These are phyloP conservation scores for Thereuonema tuberculata DNA, from an alignment of 1,140 invertebrate species.

Conservation along the genomic window DNA sequence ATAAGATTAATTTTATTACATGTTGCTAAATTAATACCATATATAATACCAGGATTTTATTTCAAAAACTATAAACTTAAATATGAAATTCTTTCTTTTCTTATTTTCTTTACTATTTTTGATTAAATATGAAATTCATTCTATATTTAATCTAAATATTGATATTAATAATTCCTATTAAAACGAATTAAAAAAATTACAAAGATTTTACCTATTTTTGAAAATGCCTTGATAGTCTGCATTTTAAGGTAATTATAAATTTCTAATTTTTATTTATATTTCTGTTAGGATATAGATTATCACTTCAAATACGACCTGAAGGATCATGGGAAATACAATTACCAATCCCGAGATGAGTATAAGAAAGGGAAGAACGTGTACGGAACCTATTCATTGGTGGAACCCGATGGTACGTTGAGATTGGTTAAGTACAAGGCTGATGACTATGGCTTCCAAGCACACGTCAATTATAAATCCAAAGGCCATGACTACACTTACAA, in stretches of 20 bases:
- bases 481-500: neutral
- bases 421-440: conserved; percentile 8
- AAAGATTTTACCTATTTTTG: too few relatives aligned
- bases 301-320: conserved; percentile 8
- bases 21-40: too few relatives aligned
- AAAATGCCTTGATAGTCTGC: too few relatives aligned
- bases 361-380: conserved; percentile 7
- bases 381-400: conserved; percentile 3
- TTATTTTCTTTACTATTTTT: neutral
- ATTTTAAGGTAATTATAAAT: neutral
- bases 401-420: conserved; percentile 3
- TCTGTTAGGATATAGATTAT: conserved; percentile 3
- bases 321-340: conserved; percentile 2
- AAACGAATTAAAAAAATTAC: too few relatives aligned
- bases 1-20: too few relatives aligned
- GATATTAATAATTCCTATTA: too few relatives aligned
- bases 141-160: neutral
- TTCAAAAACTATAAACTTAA: too few relatives aligned
- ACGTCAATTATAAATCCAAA: neutral
- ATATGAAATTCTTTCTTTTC: too few relatives aligned
- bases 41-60: too few relatives aligned
- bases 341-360: conserved; percentile 8
- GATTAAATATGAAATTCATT: neutral
- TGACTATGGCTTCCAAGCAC: conserved; percentile 6
- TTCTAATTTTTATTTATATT: neutral